Evolutionary conservation across 2,113 vertebrate species (phyloP), one percentile per base, ranked within the genome.

Genomic region (Larimichthys polyactis): DNA sequence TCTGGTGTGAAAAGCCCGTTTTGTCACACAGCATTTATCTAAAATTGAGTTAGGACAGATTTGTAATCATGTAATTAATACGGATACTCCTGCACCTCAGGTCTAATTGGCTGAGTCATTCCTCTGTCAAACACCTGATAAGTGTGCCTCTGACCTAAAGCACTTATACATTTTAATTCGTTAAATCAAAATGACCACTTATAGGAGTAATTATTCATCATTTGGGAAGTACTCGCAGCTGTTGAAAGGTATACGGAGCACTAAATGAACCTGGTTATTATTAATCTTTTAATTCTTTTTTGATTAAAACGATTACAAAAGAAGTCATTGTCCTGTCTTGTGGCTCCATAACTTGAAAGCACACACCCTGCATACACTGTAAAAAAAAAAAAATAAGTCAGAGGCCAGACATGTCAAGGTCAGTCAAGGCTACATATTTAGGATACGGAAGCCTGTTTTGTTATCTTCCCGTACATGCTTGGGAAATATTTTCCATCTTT

Each of bases 401-500:
- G 16, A 60, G 20, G 48, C 49, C 67, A 71, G 54, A 83, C 81
- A 64, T 32, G 22, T 22, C 24, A 68, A 67, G 19, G 71, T 67
- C 59, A 60, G 36, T 29, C 59, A 64, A 49, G 63, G 74, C 78
- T 49, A 57, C 49, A 70, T 48, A 71, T 54, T 75, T 52, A 22
- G 48, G 57, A 83, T 36, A 48, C 9, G 22, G 36, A 68, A 51
- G 29, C 17, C 55, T 64, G 49, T 78, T 78, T 87, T 75, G 63
- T 83, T 84, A 51, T 62, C 51, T 78, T 82, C 49, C 22, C 10
- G 75, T 15, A 46, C 78, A 86, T 2, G 52, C 73, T 81, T 64
- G 60, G 67, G 63, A 78, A 87, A 69, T 71, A 71, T 90, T 87
- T 81, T 71, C 72, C 68, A 62, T 75, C 44, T 75, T 68, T 71